A percentile compares a stretch with the other conserved stretches of the same genome.
Evolutionary conservation across 2,113 vertebrate species (phyloP).

Genomic region (Gymnogyps californianus): DNA sequence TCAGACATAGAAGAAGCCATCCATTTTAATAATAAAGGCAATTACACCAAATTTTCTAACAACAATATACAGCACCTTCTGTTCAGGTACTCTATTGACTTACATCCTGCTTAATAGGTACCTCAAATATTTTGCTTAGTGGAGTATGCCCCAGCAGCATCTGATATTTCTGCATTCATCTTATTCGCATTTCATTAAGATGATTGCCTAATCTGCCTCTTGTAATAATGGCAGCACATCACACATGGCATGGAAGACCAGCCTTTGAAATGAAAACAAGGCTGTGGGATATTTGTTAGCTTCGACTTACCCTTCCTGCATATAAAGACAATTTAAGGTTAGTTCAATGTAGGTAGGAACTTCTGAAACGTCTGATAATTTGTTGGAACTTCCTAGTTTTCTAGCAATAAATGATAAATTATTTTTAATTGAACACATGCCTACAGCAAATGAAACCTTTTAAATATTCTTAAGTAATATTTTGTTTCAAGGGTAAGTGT

Average conservation of each 20-base stretch:
- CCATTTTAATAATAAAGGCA: slow-evolving; percentile 27
- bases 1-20: background rate
- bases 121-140: background rate
- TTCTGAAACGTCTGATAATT: background rate
- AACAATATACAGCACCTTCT: background rate
- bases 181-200: slow-evolving; percentile 30
- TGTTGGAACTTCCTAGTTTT: background rate
- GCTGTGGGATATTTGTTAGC: background rate
- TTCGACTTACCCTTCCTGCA: background rate
- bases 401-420: background rate
- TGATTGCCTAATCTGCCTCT: slow-evolving; percentile 7
- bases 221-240: slow-evolving; percentile 8
- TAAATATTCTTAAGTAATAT: background rate
- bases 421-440: background rate
- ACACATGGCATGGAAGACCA: background rate
- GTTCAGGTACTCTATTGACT: background rate
- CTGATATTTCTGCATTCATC: slow-evolving; percentile 11
- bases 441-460: background rate
- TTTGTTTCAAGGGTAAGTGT: background rate
- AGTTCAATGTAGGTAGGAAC: background rate
- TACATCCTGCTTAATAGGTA: background rate
- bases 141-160: background rate
- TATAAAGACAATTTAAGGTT: background rate
- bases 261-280: background rate
- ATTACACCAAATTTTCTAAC: background rate